These are phyloP conservation scores for Andrena haemorrhoa DNA, from an alignment of 2,888 invertebrate genomes.

Conservation along the genomic window DNA sequence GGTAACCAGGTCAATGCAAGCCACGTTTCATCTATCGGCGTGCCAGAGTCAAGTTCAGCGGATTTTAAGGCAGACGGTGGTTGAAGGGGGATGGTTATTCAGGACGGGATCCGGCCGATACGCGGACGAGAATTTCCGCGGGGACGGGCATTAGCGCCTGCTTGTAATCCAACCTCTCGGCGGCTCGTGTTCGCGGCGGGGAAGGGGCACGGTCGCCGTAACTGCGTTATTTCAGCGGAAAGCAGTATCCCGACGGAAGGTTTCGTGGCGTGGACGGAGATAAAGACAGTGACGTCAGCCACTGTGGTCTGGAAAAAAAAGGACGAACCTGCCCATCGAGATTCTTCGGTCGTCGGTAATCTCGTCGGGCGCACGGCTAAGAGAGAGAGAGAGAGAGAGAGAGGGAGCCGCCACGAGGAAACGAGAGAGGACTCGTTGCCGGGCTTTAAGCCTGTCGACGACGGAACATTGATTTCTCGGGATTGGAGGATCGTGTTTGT, in stretches of 20 bases:
- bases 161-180: neutral
- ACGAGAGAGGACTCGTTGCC: neutral
- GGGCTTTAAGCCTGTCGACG: neutral
- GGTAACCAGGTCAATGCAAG: slow-evolving; percentile 18
- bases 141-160: neutral
- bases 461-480: neutral
- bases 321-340: slow-evolving; percentile 21
- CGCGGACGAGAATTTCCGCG: neutral
- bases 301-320: neutral
- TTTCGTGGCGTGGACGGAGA: neutral
- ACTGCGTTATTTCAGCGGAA: slow-evolving; percentile 3
- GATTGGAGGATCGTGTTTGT: neutral
- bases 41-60: neutral
- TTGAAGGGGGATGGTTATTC: neutral
- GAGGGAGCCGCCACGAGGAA: neutral
- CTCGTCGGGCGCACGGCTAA: neutral
- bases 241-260: neutral
- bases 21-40: neutral
- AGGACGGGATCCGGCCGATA: slow-evolving; percentile 13
- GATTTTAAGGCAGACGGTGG: slow-evolving; percentile 7
- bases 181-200: neutral
- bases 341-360: slow-evolving; percentile 16
- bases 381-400: neutral
- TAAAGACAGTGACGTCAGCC: slow-evolving; percentile 13
- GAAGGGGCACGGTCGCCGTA: neutral